These are phyloP conservation scores for Acanthiza pusilla DNA, from an alignment of 2,797 vertebrate genomes.

Conservation along the genomic window DNA sequence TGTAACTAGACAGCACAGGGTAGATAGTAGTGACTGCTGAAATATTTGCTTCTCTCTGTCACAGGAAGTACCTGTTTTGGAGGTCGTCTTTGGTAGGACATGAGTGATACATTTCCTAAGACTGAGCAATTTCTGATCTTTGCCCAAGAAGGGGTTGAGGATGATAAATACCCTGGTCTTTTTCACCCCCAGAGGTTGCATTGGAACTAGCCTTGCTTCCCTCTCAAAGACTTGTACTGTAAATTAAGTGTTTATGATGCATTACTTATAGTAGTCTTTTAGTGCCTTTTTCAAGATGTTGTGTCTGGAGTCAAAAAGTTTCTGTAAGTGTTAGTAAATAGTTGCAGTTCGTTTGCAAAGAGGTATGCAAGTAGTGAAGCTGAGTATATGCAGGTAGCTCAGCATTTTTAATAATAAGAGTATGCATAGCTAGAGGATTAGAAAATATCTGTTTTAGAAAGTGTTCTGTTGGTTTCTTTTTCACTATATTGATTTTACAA, in stretches of 20 bases:
- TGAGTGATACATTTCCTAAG: accelerated
- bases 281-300: not conserved
- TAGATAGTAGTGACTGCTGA: not conserved
- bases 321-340: not conserved
- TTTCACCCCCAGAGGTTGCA: not conserved
- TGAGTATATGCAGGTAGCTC: not conserved
- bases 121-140: not conserved
- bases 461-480: conserved; percentile 1
- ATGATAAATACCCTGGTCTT: not conserved
- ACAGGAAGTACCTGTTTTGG: not conserved
- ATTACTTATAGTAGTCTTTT: not conserved
- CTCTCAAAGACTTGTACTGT: not conserved
- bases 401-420: not conserved
- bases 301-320: conserved; percentile 4
- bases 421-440: not conserved
- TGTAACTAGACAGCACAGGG: not conserved
- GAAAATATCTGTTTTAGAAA: not conserved
- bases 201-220: not conserved
- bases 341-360: not conserved
- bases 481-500: conserved; percentile 8
- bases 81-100: not conserved
- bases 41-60: not conserved
- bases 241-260: not conserved
- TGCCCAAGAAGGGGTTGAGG: not conserved
- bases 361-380: not conserved